Base-by-base conservation (phyloP, 2,888 invertebrate species). In the Protophormia terraenovae region DNA sequence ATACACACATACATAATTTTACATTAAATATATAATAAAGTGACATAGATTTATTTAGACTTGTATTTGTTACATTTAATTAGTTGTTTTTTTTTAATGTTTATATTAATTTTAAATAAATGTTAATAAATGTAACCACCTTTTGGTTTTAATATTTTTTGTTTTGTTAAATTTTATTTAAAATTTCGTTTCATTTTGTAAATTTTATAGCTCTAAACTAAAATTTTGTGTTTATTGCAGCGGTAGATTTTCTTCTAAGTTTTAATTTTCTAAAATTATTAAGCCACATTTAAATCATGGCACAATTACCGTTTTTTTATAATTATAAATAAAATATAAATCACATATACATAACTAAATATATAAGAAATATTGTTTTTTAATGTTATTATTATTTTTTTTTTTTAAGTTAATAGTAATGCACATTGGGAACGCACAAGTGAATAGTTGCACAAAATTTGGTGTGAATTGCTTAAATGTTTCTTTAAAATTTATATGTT, bases 1-100 rank as follows among this genome's bases (percentile, higher is more conserved):
- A 60, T 24, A 38, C 7, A 71, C 38, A 81, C 38, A 69, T 71
- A 64, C 64, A 69, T 69, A 73, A 55, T 69, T 80, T 24, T 35
- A 16, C 53, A 53, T 55, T 38, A n/a, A 35, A 29, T 32, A 10
- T 32, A 67, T 67, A 53, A 53, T 53, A 81, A 76, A 76, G 67
- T 85, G 84, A 85, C 84, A 81, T 85, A 85, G 81, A 81, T 73
- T 82, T 76, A 41, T 64, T 76, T 55, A 82, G 82, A 82, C 82
- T 82, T 82, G 62, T 64, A 62, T 80, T 62, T 50, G 35, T 67
- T 72, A 53, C 45, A 32, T 35, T 75, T 79, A 62, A 12, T 77
- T 76, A 47, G 45, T 45, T 8, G 4, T 38, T 50, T 77, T 69
- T n/a, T 24, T 27, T n/a, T n/a, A n/a, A n/a, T n/a, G n/a, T n/a